A percentile compares a stretch with the other conserved stretches of the same genome.
Evolutionary conservation across 2,888 invertebrate genomes (phyloP).

Genomic region (Apoda limacodes): DNA sequence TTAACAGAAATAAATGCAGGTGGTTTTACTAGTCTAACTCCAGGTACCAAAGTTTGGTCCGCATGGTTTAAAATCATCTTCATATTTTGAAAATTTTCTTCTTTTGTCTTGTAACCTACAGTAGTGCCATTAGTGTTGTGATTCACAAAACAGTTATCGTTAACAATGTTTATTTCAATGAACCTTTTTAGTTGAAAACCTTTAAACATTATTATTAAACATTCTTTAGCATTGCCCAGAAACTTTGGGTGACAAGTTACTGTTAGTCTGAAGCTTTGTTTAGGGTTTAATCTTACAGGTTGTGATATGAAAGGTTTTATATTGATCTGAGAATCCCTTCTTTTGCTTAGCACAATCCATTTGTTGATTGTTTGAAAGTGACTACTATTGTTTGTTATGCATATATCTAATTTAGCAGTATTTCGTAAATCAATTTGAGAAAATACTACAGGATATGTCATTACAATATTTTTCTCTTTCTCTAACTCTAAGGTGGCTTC

Average conservation of each 20-base stretch:
- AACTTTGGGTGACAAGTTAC: constrained; percentile 69
- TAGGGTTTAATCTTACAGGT: constrained; percentile 43
- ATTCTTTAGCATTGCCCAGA: constrained; percentile 72
- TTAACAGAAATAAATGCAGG: constrained; percentile 72
- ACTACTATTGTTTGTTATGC: constrained; percentile 54
- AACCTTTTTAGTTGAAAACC: constrained; percentile 72
- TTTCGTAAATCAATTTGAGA: constrained; percentile 46
- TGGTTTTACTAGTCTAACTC: constrained; percentile 56
- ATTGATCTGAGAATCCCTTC: constrained; percentile 61
- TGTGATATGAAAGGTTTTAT: constrained; percentile 46
- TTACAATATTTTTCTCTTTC: constrained; percentile 60
- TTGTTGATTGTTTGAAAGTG: constrained; percentile 50
- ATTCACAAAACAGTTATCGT: constrained; percentile 21
- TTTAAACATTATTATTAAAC: constrained; percentile 70
- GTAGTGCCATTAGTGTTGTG: constrained; percentile 1
- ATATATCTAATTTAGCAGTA: constrained; percentile 27
- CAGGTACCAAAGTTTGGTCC: constrained; percentile 49
- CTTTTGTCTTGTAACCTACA: constrained; percentile 18
- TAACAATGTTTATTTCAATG: constrained; percentile 63
- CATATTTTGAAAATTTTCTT: constrained; percentile 31
- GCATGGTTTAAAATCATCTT: constrained; percentile 29
- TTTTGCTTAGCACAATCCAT: constrained; percentile 62
- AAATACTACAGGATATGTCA: constrained; percentile 64
- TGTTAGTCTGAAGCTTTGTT: constrained; percentile 43
- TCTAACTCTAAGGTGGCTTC: constrained; percentile 36